Evolutionary conservation across 2,797 vertebrate species (phyloP).

Genomic region (Eurystomus glaucurus): DNA sequence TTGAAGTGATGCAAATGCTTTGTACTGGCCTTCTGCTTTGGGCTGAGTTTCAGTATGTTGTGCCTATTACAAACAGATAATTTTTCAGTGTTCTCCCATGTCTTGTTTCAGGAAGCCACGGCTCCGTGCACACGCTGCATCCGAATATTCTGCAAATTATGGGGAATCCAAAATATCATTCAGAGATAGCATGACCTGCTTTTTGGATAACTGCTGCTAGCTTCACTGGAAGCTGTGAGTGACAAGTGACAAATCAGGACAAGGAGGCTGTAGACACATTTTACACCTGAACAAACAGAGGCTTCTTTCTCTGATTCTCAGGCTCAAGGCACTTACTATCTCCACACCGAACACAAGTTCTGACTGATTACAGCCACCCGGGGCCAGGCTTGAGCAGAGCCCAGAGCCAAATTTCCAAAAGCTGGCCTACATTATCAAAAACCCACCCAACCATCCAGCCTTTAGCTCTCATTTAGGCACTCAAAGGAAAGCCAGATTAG

Average conservation of each 20-base stretch:
- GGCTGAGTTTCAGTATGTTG: neutral
- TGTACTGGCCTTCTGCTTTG: neutral
- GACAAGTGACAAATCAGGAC: slow-evolving; percentile 18
- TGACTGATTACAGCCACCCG: neutral
- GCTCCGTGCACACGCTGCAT: neutral
- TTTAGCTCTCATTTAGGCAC: neutral
- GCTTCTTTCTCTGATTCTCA: neutral
- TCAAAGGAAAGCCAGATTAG: neutral
- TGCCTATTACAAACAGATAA: neutral
- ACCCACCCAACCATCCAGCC: neutral
- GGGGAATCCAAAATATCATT: neutral
- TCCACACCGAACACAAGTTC: neutral
- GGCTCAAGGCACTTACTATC: neutral
- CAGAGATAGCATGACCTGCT: neutral
- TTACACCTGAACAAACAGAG: slow-evolving; percentile 34
- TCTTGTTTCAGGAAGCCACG: neutral
- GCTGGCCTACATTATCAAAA: neutral
- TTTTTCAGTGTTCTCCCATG: neutral
- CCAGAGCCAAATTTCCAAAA: neutral
- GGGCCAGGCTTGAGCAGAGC: neutral
- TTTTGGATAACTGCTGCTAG: slow-evolving; percentile 19
- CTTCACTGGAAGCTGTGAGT: neutral
- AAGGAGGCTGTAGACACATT: neutral
- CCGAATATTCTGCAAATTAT: neutral
- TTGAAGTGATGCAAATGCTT: neutral